Evolutionary conservation across 2,113 vertebrate genomes (phyloP), one percentile per base, ranked within the genome.

Genomic region (Paradisaea rubra): DNA sequence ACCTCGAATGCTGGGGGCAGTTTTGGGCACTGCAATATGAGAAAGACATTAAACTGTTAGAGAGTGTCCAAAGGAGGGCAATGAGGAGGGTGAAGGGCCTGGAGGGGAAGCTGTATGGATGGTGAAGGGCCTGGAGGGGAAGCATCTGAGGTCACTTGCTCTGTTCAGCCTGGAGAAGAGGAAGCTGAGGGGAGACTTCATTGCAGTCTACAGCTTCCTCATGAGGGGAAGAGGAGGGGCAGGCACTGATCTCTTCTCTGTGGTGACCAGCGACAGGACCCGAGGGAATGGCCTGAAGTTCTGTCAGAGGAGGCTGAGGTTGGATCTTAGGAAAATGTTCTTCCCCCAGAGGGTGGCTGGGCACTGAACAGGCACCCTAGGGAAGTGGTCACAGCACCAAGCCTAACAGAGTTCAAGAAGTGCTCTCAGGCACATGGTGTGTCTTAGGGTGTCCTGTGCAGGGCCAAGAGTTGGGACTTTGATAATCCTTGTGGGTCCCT

Each of bases 1-100:
- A 61, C 19, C n/a, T 47, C 1, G 0, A 9, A 11, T n/a, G 49
- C 23, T 70, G 47, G 49, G 39, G 24, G 13, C 39, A 2, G 49
- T 1, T 78, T 15, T 28, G 10, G 45, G 12, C 1, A 0, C 6
- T 0, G 0, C 47, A 79, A 1, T 14, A 2, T 13, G 2, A 25
- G 5, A 42, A 19, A 20, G 33, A 61, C 2, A 13, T 39, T 4
- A 11, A 47, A 2, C 23, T 28, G 0, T 30, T 28, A 52, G 14
- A 59, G 31, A 47, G 24, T 7, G 4, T 30, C 13, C 8, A 39
- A n/a, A 63, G 13, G 24, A 79, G 24, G 3, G 8, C 6, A n/a
- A 2, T 1, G 1, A 63, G 30, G 20, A 33, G 41, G n/a, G 15
- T 47, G n/a, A 61, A 39, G 19, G 2, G 23, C 13, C 47, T 47